Percentiles rank a stretch among this genome's conserved stretches.
These are phyloP conservation scores for Clunio marinus DNA, from an alignment of 2,888 invertebrate genomes.

Conservation along the genomic window DNA sequence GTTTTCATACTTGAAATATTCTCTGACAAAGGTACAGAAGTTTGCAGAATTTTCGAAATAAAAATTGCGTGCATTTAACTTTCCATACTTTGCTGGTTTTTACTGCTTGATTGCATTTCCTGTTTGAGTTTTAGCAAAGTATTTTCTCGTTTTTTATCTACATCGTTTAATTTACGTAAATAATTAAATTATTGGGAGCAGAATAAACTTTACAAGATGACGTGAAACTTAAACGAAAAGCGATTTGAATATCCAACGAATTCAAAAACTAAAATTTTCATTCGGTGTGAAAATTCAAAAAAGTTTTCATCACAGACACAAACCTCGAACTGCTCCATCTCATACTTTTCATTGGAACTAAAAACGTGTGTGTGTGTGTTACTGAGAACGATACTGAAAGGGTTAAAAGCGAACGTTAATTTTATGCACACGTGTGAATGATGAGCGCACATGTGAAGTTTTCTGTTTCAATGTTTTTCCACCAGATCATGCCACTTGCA, in stretches of 20 bases:
- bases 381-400: slow-evolving; percentile 14
- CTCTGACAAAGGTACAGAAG: too few species aligned
- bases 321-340: slow-evolving; percentile 30
- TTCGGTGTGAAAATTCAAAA: too few species aligned
- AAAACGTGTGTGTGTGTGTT: slow-evolving; percentile 12
- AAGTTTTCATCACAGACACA: slow-evolving; percentile 36
- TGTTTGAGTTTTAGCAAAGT: slow-evolving; percentile 31
- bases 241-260: too few species aligned
- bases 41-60: slow-evolving; percentile 31
- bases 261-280: too few species aligned
- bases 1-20: too few species aligned
- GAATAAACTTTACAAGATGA: too few species aligned
- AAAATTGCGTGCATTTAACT: slow-evolving; percentile 34
- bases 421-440: slow-evolving; percentile 32
- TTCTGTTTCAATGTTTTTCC: slow-evolving; percentile 11
- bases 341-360: slow-evolving; percentile 3
- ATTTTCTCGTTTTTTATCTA: too few species aligned
- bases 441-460: not conserved
- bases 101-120: slow-evolving; percentile 37
- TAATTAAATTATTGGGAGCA: too few species aligned
- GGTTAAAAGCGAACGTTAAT: slow-evolving; percentile 33
- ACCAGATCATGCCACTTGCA: slow-evolving; percentile 35
- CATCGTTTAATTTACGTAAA: too few species aligned
- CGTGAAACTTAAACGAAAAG: too few species aligned
- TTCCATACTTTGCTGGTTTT: slow-evolving; percentile 36